Base-by-base conservation (phyloP, 2,888 invertebrate genomes). In the Drosophila leonis region DNA sequence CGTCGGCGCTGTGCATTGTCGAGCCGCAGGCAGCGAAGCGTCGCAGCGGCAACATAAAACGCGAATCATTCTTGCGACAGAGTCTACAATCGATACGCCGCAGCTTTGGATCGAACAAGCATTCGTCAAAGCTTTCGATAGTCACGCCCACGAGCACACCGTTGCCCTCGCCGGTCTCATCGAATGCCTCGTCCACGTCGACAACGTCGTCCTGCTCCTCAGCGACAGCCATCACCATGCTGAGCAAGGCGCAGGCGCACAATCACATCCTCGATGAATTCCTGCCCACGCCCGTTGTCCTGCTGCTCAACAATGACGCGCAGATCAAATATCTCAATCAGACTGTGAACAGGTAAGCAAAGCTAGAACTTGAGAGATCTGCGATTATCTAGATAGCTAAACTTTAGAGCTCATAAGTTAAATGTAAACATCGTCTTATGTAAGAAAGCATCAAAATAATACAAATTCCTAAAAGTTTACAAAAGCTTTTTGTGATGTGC, bases 51-150 rank as follows among this genome's bases (percentile, higher is more conserved):
- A 52, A 61, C 29, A 75, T 90, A 0, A 91, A 92, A 56, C 88
- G 92, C 6, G 91, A 92, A 46, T 92, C 92, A 0, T 92, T 92
- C 63, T 39, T 92, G 41, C 83, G 91, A 0, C 91, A 92, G 41
- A 92, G 92, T 46, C 65, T 92, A 49, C 92, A 91, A 51, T 90
- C 91, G 7, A 90, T 92, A 72, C 85, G 92, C 0, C 85, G 89
- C 46, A 92, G 92, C 72, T 92, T 92, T 73, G 80, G 79, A 5
- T 80, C 87, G 8, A 74, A 76, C 33, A 91, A 90, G 54, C 86
- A 85, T 12, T 24, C 79, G 20, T 39, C 63, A 5, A 81, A 80
- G 56, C 24, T 64, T 6, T 39, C 77, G 39, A 64, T 65, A 20
- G 57, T 44, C 37, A 35, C 7, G 7, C 57, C 44, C 29, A 9